Base-by-base conservation (phyloP, 2,888 invertebrate genomes). In the Nowickia ferox region DNA sequence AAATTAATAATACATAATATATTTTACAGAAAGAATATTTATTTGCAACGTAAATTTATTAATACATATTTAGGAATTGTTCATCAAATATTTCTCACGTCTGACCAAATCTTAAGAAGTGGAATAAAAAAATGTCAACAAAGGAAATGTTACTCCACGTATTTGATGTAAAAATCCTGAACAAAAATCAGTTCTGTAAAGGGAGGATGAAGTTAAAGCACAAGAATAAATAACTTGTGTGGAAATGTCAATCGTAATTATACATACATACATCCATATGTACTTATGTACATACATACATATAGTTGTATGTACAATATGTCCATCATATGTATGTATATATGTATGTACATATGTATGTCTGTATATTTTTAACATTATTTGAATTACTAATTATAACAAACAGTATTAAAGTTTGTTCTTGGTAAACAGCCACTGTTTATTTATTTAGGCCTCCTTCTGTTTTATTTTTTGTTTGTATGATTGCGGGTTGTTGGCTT, bases 301-400 rank as follows among this genome's bases (percentile, higher is more conserved):
- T 46, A 46, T 15, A n/a, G n/a, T n/a, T n/a, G 3, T 8, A 46
- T 3, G 9, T 9, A 53, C n/a, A 53, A 4, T 30, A 9, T 63
- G 19, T 63, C 22, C 44, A 63, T 63, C 22, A 59, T 30, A 38
- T 22, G 0, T 44, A 22, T 55, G 11, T 17, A 40, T 9, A 10
- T 15, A 38, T 8, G n/a, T 51, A 44, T 15, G 15, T 17, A 17
- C 8, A 57, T 9, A n/a, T 42, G 13, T 69, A 55, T 17, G 9
- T 61, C 17, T 19, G 17, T 40, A 6, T 17, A 51, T 46, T 8
- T 51, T 8, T 51, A 88, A 87, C 88, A 89, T 88, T 91, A 91
- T 92, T 92, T 92, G 91, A 90, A 92, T 92, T 92, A 90, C 90
- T 92, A 92, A 92, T 92, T 92, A 92, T 90, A 90, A 90, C 88